Conservation (phyloP, 2,113 vertebrate species). For the Phoenicopterus ruber region DNA sequence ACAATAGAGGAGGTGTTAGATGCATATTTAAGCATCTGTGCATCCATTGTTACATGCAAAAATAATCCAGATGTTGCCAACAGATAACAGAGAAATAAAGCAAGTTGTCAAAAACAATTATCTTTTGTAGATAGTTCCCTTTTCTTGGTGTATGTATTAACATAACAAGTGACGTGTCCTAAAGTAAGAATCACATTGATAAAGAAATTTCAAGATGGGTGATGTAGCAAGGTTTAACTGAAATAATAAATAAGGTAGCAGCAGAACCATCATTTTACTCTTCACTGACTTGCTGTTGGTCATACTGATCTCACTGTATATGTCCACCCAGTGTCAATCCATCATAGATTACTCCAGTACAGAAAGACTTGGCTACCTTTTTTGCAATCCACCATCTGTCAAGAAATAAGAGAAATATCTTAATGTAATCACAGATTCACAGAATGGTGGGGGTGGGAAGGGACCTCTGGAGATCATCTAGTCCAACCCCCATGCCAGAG, state of each 20-base stretch:
- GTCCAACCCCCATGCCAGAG: too few relatives aligned
- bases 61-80: background rate
- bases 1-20: background rate
- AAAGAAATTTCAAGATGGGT: background rate
- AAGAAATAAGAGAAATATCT: background rate
- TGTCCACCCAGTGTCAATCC: background rate
- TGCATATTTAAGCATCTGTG: background rate
- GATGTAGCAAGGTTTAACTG: background rate
- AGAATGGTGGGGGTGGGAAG: too few relatives aligned
- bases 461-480: too few relatives aligned
- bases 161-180: background rate
- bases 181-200: background rate
- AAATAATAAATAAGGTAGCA: background rate
- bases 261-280: background rate
- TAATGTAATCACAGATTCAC: background rate
- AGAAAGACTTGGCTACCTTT: background rate
- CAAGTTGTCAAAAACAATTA: background rate
- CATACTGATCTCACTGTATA: background rate
- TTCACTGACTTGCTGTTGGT: background rate
- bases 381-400: background rate
- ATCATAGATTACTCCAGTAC: background rate
- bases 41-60: background rate
- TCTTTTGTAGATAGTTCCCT: background rate
- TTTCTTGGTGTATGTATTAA: background rate
- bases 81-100: background rate